Evolutionary conservation across 2,888 invertebrate genomes (phyloP), one percentile per base, ranked within the genome.

Genomic region (Mythimna lalbum): DNA sequence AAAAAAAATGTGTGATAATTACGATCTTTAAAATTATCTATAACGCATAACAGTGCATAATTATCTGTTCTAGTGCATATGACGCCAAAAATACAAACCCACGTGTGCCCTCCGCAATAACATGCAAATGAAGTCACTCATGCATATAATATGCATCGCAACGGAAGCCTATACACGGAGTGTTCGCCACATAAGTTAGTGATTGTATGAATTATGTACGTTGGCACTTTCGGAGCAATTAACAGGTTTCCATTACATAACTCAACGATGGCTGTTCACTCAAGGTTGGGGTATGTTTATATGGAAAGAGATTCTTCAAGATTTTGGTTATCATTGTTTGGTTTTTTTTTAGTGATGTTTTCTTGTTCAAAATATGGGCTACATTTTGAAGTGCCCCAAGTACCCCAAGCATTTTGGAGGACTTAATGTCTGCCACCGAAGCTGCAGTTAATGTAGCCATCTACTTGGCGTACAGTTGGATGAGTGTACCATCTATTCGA

Each of bases 211-310:
- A 94, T 95, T 94, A 95, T 95, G 93, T 92, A 94, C 90, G 94
- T 93, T 92, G 90, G 91, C 95, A 95, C 95, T 95, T 94, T 93
- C 93, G 89, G 89, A 93, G 92, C 95, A 95, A 95, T 96, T 95
- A 96, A 93, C 90, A 91, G 91, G 92, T 92, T 95, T 95, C 94
- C 95, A 94, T 94, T 93, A 95, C 95, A 95, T 96, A 95, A 95
- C 92, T 96, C 93, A 95, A 77, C 93, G 91, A 95, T 95, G 92
- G 91, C 90, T 88, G 82, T 81, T 91, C 91, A 89, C 89, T 91
- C 87, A 92, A 92, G 90, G 86, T 86, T 71, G 80, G 69, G 91
- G 57, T 87, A 76, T 50, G 39, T 62, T 73, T 88, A 81, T 87
- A 74, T 90, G 91, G 94, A 93, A 78, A 57, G 31, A 23, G 68